Evolutionary conservation across 1,140 invertebrate genomes (phyloP), one percentile per base, ranked within the genome.

Genomic region (Heliconius melpomene): DNA sequence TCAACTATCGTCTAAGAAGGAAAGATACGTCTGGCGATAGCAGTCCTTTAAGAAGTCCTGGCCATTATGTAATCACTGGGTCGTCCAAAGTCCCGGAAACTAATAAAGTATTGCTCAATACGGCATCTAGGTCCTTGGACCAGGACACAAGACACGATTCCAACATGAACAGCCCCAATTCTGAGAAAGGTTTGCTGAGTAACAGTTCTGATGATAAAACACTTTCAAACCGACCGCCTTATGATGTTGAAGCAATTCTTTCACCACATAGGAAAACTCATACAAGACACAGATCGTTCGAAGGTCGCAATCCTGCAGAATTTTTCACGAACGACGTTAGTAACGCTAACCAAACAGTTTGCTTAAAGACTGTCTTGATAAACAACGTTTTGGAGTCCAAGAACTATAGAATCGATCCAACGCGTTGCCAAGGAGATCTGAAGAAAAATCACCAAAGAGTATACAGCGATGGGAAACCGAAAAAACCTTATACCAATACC

Each of bases 11-110:
- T 1, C 84, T 95, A 6, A 84, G 93, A 79, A 89, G 86, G 77
- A 94, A 91, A 80, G 92, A 93, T 3, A 88, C 80, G 36, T 91
- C 92, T 2, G 85, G 79, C 0, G 93, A 94, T 66, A 93, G 87
- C 82, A 94, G 92, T 78, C 94, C 94, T 0, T 79, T 95, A 18
- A 88, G 94, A 78, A 95, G 93, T 88, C 94, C 94, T 7, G 93
- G 93, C 0, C 89, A 93, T 78, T 95, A 95, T 83, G 91, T 95
- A 57, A 93, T 95, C 72, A 95, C 93, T 7, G 94, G 94, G 0
- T 94, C 91, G 1, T 79, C 86, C 1, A 92, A 90, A 84, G 23
- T 92, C 11, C 90, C 94, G 9, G 90, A 91, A 71, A 86, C 72
- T 72, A 90, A 90, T 1, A 93, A 88, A 78, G 84, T 92, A 9